phyloP scores from a whole-genome alignment of 2,888 invertebrate species.

The Drosophila diplacantha region DNA sequence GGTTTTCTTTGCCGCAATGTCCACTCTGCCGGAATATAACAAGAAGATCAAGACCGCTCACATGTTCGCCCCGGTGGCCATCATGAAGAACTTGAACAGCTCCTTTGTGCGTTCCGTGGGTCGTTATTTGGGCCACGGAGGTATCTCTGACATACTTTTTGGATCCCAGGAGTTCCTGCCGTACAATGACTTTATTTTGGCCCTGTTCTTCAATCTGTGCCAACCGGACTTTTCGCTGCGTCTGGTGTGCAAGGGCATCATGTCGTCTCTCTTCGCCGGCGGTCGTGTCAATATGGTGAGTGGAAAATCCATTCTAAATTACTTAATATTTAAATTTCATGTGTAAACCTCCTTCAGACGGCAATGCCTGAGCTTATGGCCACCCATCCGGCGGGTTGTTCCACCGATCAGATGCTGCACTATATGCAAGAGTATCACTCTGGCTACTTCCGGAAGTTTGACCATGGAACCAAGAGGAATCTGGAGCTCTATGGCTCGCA shows the following conservation, averaged over 20 bases:
- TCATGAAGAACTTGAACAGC: slow-evolving; percentile 79
- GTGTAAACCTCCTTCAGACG: slow-evolving; percentile 40
- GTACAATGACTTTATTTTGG: slow-evolving; percentile 78
- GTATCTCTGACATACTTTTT: slow-evolving; percentile 54
- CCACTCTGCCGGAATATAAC: slow-evolving; percentile 68
- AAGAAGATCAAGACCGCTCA: slow-evolving; percentile 70
- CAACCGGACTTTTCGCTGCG: slow-evolving; percentile 44
- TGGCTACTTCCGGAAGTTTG: slow-evolving; percentile 63
- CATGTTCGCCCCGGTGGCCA: slow-evolving; percentile 72
- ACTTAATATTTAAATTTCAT: background rate
- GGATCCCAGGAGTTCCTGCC: slow-evolving; percentile 82
- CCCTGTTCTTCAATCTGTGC: slow-evolving; percentile 79
- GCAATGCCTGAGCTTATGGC: slow-evolving; percentile 45
- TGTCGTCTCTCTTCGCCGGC: slow-evolving; percentile 79
- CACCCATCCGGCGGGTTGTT: slow-evolving; percentile 69
- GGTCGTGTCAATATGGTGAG: slow-evolving; percentile 53
- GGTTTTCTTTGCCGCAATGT: slow-evolving; percentile 64
- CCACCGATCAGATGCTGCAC: slow-evolving; percentile 70
- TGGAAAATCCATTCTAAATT: background rate
- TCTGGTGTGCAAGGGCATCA: slow-evolving; percentile 80
- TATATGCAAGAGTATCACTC: slow-evolving; percentile 68
- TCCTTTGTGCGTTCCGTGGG: slow-evolving; percentile 76
- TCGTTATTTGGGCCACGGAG: slow-evolving; percentile 66
- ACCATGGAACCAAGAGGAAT: slow-evolving; percentile 59
- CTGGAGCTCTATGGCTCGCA: slow-evolving; percentile 51